Evolutionary conservation across 2,888 invertebrate genomes (phyloP), one percentile per base, ranked within the genome.

Genomic region (Brassicogethes aeneus): DNA sequence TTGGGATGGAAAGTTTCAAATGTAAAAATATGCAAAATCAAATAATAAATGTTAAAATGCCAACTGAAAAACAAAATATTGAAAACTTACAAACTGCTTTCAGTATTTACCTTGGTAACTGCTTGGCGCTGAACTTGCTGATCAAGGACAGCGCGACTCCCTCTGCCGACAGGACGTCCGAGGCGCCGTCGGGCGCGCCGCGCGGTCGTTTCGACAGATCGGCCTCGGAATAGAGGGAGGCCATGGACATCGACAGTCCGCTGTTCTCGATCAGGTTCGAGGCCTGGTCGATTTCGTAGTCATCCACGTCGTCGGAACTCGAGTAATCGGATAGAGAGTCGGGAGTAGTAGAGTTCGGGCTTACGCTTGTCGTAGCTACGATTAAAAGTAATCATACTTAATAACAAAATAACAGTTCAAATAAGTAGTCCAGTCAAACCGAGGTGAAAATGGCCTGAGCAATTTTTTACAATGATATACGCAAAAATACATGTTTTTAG

Each of bases 81-180:
- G n/a, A n/a, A n/a, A n/a, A n/a, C n/a, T n/a, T n/a, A n/a, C n/a
- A n/a, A n/a, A n/a, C n/a, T n/a, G n/a, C n/a, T n/a, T 8, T 23
- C 5, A 30, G 16, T 23, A 40, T 30, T 55, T 59, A 67, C 68
- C 61, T 69, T 1, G 88, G 87, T 38, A 87, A 66, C 57, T 82
- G 82, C 54, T 82, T 80, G 52, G 85, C 82, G 45, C 77, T 82
- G 60, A 88, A 87, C 60, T 79, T 79, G 44, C 82, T 79, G 41
- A 89, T 79, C 15, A 89, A 66, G 15, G 81, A 82, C 14, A 88
- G 66, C 5, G 88, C 89, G 2, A 89, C 84, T 10, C 82, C 79
- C 68, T 89, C 88, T 0, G 89, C 88, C 1, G 85, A 82, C 37
- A 77, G 70, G 33, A 72, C 65, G 52, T 74, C 75, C 2, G 71